Base-by-base conservation (phyloP, 64 coral and sea anemone genomes). In the Anthopleura sola region DNA sequence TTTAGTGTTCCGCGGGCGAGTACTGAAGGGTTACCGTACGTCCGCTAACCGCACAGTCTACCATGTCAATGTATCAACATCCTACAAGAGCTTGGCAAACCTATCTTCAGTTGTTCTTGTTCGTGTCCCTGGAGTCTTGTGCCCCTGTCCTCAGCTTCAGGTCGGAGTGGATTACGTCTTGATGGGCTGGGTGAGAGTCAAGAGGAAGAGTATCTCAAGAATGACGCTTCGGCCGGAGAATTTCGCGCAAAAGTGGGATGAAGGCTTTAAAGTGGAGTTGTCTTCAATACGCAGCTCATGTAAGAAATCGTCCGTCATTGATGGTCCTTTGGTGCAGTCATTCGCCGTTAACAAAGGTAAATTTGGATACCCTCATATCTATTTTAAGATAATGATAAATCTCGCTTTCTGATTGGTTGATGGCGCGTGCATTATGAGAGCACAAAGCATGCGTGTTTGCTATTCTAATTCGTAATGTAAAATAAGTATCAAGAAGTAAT, bases 11-110 rank as follows among this genome's bases (percentile, higher is more conserved):
- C 76, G 38, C 23, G 76, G 36, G 37, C 76, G 38, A 38, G 76
- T 79, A 38, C 18, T 79, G 5, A 79, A 79, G 38, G 24, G 19
- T 0, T 79, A 79, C 39, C 76, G 24, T 15, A 79, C 76, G 2
- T 79, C 76, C 15, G 76, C 76, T 10, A 79, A 48, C 76, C 82
- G 82, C 7, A 83, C 82, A n/a, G 82, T 83, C 55, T 83, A 83
- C n/a, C 55, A 83, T 16, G 82, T 60, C 24, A 29, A 6, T 2
- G 50, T 83, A 19, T 33, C 18, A 29, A 36, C 44, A 36, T 36
- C 82, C 14, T 83, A 83, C 49, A 83, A 83, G 50, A 37, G 82
- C 55, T 13, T 8, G 5, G 26, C 16, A 7, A 36, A 36, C 18
- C 6, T 36, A 21, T 20, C 82, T 20, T 36, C 82, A 37, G 50